These are phyloP conservation scores for Phragmatobia fuliginosa DNA, from an alignment of 2,888 invertebrate genomes.

Conservation along the genomic window DNA sequence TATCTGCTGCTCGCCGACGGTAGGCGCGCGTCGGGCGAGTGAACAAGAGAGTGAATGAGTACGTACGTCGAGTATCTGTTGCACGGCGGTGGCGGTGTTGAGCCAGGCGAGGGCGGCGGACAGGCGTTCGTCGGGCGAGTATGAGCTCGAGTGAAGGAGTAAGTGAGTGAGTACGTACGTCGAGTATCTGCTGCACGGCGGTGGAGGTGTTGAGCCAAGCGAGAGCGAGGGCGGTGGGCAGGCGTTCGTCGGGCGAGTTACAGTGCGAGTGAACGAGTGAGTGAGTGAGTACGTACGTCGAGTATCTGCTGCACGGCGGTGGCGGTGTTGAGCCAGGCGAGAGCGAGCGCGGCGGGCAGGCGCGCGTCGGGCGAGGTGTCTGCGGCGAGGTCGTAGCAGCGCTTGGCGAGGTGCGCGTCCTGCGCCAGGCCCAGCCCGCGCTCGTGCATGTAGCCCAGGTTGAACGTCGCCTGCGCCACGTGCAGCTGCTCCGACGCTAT, in stretches of 20 bases:
- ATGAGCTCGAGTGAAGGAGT: neutral
- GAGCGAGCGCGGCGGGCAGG: conserved; percentile 96
- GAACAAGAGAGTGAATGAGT: neutral
- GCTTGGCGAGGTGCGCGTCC: conserved; percentile 98
- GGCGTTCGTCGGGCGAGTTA: neutral
- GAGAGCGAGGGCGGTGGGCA: neutral
- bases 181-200: conserved; percentile 45
- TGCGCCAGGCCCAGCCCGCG: conserved; percentile 96
- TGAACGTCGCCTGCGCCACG: conserved; percentile 99
- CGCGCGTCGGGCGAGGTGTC: conserved; percentile 96
- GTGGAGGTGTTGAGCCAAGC: conserved; percentile 85
- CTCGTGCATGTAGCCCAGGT: conserved; percentile 99
- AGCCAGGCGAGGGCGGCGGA: neutral
- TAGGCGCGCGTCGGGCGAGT: neutral
- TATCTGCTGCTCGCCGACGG: too few relatives aligned
- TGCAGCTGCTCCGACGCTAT: conserved; percentile 92
- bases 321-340: conserved; percentile 92
- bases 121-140: neutral
- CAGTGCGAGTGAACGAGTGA: neutral
- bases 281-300: conserved; percentile 29
- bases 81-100: neutral
- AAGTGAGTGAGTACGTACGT: conserved; percentile 24
- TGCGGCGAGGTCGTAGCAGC: conserved; percentile 95
- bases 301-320: conserved; percentile 59
- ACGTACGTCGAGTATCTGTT: neutral